Percentiles rank a stretch among this genome's conserved stretches.
These are phyloP conservation scores for Colossoma macropomum DNA, from an alignment of 2,113 vertebrate species.

Conservation along the genomic window DNA sequence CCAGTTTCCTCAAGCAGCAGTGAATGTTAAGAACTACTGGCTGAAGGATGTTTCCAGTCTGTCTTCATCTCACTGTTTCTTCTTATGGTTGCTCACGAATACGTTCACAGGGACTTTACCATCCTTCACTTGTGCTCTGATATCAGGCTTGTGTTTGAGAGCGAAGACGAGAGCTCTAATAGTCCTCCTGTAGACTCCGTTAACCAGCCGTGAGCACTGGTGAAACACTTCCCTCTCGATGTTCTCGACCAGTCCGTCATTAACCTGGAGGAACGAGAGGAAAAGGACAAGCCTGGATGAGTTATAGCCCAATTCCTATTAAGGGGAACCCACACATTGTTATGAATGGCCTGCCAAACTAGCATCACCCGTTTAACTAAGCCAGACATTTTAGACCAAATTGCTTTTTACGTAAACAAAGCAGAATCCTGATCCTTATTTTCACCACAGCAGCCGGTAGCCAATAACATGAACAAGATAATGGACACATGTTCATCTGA, in stretches of 20 bases:
- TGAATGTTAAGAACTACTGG: constrained; percentile 44
- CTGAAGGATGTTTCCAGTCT: neutral
- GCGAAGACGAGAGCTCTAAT: constrained; percentile 91
- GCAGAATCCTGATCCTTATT: no score
- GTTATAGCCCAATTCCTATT: no score
- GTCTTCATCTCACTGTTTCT: constrained; percentile 69
- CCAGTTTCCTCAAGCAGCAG: neutral
- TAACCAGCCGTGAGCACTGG: constrained; percentile 88
- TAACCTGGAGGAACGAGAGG: constrained; percentile 74
- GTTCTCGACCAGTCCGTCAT: constrained; percentile 91
- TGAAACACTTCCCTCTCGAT: constrained; percentile 95
- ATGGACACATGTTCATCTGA: no score
- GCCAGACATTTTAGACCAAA: no score
- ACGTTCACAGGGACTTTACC: constrained; percentile 76
- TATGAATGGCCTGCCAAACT: no score
- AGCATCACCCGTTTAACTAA: no score
- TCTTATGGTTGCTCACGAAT: constrained; percentile 88
- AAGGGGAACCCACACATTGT: no score
- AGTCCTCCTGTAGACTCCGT: constrained; percentile 84
- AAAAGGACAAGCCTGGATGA: neutral
- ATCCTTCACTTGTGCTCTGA: constrained; percentile 81
- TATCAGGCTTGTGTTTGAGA: constrained; percentile 88
- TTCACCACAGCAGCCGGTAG: no score
- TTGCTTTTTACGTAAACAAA: no score
- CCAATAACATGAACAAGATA: no score